phyloP scores from a whole-genome alignment of 1,140 invertebrate species.

The Linepithema humile region DNA sequence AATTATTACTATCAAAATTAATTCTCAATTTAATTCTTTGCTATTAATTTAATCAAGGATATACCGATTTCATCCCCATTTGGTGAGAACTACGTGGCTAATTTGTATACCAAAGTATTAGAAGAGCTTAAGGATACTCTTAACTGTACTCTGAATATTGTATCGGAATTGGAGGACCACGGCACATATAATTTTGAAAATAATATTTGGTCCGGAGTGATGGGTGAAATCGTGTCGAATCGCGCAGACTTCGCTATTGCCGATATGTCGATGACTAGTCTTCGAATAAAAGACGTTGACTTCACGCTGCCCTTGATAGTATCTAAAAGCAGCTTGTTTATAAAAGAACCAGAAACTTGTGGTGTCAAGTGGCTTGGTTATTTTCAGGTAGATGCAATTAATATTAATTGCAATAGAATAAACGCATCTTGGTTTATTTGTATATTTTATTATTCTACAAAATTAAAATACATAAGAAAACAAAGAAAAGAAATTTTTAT shows the following conservation, averaged over 20 bases:
- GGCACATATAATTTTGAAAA: constrained; percentile 21
- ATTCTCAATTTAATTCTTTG: neutral
- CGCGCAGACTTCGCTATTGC: constrained; percentile 52
- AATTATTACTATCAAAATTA: too few species aligned
- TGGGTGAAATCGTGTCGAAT: constrained; percentile 10
- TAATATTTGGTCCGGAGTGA: constrained; percentile 51
- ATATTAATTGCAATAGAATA: constrained; percentile 5
- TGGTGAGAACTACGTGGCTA: neutral
- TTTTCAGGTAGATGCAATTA: constrained; percentile 60
- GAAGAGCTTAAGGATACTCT: constrained; percentile 20
- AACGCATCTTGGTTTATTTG: too few species aligned
- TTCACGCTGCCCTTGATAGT: constrained; percentile 70
- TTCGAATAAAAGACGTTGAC: constrained; percentile 66
- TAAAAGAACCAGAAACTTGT: constrained; percentile 58
- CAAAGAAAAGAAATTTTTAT: too few species aligned
- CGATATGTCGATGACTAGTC: constrained; percentile 68
- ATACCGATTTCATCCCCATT: neutral
- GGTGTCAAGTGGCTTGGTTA: constrained; percentile 71
- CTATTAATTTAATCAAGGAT: neutral
- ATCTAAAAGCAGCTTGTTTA: constrained; percentile 49
- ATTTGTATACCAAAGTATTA: neutral
- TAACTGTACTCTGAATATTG: constrained; percentile 51
- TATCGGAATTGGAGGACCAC: neutral
- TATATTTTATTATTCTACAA: too few species aligned
- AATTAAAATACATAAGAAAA: too few species aligned